These are phyloP conservation scores for Diploptera punctata DNA, from an alignment of 2,888 invertebrate species.

Conservation along the genomic window DNA sequence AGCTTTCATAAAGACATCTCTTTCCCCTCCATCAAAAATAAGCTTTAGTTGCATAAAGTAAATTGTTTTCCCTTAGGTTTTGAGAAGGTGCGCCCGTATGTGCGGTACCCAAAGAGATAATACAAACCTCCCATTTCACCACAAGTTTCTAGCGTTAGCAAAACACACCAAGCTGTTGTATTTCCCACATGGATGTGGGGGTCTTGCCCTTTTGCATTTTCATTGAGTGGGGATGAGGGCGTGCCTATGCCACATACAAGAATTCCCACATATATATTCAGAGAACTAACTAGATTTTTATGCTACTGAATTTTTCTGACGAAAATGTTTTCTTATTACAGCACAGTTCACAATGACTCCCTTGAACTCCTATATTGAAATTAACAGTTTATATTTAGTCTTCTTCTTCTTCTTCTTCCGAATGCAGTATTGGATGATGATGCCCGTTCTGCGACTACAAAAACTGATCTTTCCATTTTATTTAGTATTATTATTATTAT, in stretches of 20 bases:
- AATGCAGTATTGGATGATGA: no score
- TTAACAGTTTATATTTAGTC: no score
- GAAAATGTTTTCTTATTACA: no score
- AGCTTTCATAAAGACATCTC: neutral
- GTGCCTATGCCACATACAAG: neutral
- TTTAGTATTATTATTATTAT: neutral
- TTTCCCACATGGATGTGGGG: constrained; percentile 23
- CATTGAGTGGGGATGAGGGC: neutral
- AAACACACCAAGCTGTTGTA: constrained; percentile 24
- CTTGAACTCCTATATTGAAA: no score
- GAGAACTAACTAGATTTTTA: no score
- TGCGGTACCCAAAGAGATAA: neutral
- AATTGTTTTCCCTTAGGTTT: neutral
- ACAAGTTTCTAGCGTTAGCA: constrained; percentile 23
- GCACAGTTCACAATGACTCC: no score
- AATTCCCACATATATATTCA: no score
- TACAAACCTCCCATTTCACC: constrained; percentile 18
- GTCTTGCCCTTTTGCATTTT: neutral
- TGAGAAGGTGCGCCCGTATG: neutral
- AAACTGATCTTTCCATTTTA: no score
- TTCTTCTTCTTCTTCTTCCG: no score
- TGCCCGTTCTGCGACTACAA: no score
- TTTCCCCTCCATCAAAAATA: constrained; percentile 8
- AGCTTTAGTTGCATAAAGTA: constrained; percentile 25
- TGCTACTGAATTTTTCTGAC: no score